Evolutionary conservation across 2,113 vertebrate genomes (phyloP).

Genomic region (Cyprinus carpio): DNA sequence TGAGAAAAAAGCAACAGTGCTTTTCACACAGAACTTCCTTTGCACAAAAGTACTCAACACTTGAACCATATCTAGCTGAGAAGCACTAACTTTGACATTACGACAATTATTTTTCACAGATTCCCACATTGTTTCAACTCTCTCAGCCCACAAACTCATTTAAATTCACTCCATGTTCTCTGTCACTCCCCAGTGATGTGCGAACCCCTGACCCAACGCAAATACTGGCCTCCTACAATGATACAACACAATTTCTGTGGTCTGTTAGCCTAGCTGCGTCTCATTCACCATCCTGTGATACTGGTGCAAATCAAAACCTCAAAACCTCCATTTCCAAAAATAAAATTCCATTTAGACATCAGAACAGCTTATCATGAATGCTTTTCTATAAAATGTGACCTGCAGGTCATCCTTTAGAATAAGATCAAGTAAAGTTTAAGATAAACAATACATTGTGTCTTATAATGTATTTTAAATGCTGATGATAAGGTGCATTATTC

Average conservation of each 20-base stretch:
- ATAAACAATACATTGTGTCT: not conserved
- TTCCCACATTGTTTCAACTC: conserved; percentile 25
- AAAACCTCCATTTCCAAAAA: not conserved
- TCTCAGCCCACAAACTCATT: conserved; percentile 38
- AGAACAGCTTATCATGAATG: not conserved
- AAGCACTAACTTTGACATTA: not conserved
- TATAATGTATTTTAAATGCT: conserved; percentile 30
- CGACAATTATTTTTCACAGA: not conserved
- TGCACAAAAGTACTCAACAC: not conserved
- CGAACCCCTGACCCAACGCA: conserved; percentile 15
- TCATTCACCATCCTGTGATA: not conserved
- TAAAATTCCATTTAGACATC: not conserved
- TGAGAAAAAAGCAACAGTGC: not conserved
- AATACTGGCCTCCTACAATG: conserved; percentile 13
- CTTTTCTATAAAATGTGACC: not conserved
- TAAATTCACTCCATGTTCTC: conserved; percentile 32
- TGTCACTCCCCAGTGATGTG: conserved; percentile 18
- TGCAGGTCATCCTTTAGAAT: not conserved
- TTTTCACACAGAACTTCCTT: not conserved
- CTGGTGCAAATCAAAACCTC: not conserved
- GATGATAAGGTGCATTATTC: conserved; percentile 33
- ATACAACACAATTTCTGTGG: not conserved
- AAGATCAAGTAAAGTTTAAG: conserved; percentile 3
- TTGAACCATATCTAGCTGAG: not conserved
- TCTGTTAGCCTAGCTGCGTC: not conserved